These are phyloP conservation scores for Dallia pectoralis DNA, from an alignment of 2,797 vertebrate genomes.

Conservation along the genomic window DNA sequence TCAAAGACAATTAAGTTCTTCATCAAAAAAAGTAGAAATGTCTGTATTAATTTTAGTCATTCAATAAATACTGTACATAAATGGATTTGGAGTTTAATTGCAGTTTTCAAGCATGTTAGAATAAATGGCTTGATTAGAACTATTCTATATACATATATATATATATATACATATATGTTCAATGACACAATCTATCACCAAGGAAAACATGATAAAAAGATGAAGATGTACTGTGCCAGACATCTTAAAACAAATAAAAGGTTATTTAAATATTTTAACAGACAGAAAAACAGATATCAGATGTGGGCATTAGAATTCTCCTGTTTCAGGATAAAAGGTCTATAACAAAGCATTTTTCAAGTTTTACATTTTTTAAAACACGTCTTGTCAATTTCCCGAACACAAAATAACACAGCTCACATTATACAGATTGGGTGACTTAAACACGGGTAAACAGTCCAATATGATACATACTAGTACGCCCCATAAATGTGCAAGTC, in stretches of 20 bases:
- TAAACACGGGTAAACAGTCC: background rate
- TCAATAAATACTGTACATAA: background rate
- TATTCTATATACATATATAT: background rate
- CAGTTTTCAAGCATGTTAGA: background rate
- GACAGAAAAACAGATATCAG: slow-evolving; percentile 33
- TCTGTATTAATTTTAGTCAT: background rate
- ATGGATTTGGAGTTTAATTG: background rate
- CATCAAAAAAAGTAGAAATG: background rate
- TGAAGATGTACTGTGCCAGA: slow-evolving; percentile 31
- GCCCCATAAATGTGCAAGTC: slow-evolving; percentile 36
- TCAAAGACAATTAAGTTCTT: background rate
- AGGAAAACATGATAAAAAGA: slow-evolving; percentile 17
- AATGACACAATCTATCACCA: slow-evolving; percentile 15
- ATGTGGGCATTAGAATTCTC: slow-evolving; percentile 11
- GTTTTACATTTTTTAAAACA: slow-evolving; percentile 27
- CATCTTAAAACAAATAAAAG: slow-evolving; percentile 3
- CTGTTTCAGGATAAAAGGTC: slow-evolving; percentile 23
- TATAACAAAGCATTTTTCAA: slow-evolving; percentile 11
- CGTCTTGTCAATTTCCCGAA: background rate
- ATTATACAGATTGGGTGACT: background rate
- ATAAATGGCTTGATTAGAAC: background rate
- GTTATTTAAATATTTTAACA: slow-evolving; percentile 31
- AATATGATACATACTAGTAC: background rate
- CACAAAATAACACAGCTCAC: background rate
- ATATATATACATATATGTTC: background rate